phyloP scores from a whole-genome alignment of 2,113 vertebrate genomes.

The Platichthys flesus region DNA sequence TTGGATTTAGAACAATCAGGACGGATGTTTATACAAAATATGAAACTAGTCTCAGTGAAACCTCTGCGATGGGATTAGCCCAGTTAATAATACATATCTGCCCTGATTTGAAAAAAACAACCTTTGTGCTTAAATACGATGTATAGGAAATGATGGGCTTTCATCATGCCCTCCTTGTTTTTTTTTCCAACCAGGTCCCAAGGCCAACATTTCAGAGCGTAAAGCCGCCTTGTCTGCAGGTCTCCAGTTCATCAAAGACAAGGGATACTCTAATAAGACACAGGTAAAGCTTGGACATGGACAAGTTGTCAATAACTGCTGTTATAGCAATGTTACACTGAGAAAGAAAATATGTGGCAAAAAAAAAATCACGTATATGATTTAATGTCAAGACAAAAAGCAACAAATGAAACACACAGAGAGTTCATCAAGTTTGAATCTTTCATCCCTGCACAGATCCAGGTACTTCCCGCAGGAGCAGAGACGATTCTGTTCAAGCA shows the following conservation, averaged over 20 bases:
- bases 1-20: too few species aligned
- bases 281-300: constrained; percentile 64
- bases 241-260: constrained; percentile 81
- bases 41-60: not conserved
- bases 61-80: not conserved
- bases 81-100: not conserved
- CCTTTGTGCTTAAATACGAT: not conserved
- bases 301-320: too few species aligned
- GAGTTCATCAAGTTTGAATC: not conserved
- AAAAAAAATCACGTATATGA: not conserved
- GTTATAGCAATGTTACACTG: not conserved
- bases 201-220: constrained; percentile 78
- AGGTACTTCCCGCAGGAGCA: constrained; percentile 81
- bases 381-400: not conserved
- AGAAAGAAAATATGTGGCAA: not conserved
- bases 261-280: constrained; percentile 78
- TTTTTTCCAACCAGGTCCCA: constrained; percentile 66
- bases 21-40: too few species aligned
- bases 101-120: not conserved
- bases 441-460: constrained; percentile 69
- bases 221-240: constrained; percentile 81
- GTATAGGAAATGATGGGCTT: not conserved
- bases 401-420: not conserved
- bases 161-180: constrained; percentile 6
- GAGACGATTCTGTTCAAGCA: constrained; percentile 85